Percentiles rank a stretch among this genome's conserved stretches.
Conservation (phyloP, 2,797 vertebrate species). For the Nasua narica region DNA sequence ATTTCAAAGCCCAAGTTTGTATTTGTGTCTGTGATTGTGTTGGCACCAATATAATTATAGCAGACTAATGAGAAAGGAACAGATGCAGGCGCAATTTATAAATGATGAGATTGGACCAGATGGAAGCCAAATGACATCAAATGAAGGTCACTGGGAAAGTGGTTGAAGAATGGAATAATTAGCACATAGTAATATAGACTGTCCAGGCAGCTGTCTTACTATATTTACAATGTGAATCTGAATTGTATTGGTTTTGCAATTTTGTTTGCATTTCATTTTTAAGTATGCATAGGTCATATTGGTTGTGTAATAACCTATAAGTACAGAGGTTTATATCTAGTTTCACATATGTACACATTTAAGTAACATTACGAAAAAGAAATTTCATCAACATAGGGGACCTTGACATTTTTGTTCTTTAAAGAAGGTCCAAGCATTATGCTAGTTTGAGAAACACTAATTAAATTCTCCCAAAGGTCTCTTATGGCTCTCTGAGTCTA, state of each 20-base stretch:
- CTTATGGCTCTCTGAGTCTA: neutral
- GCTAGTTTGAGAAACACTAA: conserved; percentile 25
- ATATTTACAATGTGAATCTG: neutral
- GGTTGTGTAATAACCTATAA: neutral
- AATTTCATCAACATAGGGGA: neutral
- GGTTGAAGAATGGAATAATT: neutral
- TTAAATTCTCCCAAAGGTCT: conserved; percentile 2
- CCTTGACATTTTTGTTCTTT: neutral
- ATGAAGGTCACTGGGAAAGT: neutral
- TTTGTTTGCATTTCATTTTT: neutral
- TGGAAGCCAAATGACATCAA: conserved; percentile 5
- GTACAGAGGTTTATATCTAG: neutral
- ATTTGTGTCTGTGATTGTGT: neutral
- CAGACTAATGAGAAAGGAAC: neutral
- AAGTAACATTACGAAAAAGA: conserved; percentile 30
- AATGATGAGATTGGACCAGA: neutral
- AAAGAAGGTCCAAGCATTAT: neutral
- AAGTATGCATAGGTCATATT: neutral
- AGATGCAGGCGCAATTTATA: neutral
- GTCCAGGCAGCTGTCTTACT: neutral
- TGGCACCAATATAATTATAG: neutral
- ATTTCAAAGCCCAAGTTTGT: neutral
- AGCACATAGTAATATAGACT: neutral
- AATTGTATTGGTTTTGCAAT: neutral
- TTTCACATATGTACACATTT: neutral